A percentile compares a stretch with the other conserved stretches of the same genome.
Conservation (phyloP, 2,113 vertebrate species). For the Eulemur rufifrons region DNA sequence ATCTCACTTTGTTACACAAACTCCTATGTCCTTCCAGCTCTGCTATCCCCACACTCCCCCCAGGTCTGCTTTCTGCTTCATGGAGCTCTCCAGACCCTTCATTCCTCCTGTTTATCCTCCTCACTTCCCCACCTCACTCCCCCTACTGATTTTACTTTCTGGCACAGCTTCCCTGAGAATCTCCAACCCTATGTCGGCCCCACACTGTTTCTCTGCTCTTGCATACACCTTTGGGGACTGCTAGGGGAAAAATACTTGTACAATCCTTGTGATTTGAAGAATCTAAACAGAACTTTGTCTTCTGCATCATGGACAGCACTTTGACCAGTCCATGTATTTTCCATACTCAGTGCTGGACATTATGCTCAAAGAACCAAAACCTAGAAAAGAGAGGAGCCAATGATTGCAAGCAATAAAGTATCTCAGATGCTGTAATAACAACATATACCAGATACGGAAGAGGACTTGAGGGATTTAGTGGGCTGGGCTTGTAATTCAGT, state of each 20-base stretch:
- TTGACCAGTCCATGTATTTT: not conserved
- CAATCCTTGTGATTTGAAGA: not conserved
- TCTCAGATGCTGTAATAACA: not conserved
- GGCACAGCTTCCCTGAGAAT: not conserved
- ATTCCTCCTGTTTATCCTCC: not conserved
- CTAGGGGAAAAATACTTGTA: not conserved
- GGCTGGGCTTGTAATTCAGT: not conserved
- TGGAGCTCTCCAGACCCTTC: not conserved
- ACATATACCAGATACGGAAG: not conserved
- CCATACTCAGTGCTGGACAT: not conserved
- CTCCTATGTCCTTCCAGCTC: not conserved
- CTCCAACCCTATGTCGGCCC: not conserved
- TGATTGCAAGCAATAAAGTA: not conserved
- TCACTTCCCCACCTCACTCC: not conserved
- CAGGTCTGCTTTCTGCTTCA: not conserved
- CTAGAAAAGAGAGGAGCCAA: not conserved
- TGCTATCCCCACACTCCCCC: not conserved
- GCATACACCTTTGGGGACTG: not conserved
- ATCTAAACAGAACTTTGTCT: not conserved
- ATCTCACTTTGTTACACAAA: not conserved
- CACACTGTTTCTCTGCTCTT: not conserved
- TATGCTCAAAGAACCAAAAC: not conserved
- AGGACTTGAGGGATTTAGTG: not conserved
- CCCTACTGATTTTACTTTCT: not conserved
- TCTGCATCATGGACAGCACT: not conserved